A percentile compares a stretch with the other conserved stretches of the same genome.
Conservation (phyloP, 2,797 vertebrate species). For the Tokudaia tokunoshimensis region DNA sequence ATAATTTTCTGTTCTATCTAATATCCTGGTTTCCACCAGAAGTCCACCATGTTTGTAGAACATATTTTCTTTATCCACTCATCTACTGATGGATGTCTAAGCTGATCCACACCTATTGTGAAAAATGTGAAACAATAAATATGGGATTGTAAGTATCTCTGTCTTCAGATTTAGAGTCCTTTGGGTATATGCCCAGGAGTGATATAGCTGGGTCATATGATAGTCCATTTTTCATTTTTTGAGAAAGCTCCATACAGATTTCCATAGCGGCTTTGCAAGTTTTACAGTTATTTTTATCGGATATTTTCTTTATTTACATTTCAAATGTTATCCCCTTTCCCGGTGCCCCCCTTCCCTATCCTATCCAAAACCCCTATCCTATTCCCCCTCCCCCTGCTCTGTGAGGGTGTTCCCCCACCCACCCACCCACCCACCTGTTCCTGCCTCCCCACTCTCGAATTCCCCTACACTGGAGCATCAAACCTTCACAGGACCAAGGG, state of each 20-base stretch:
- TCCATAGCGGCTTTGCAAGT: background rate
- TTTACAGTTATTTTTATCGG: background rate
- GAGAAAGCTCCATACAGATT: background rate
- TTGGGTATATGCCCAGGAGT: background rate
- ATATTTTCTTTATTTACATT: too few relatives aligned
- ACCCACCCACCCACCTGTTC: too few relatives aligned
- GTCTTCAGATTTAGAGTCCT: background rate
- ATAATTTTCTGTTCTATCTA: background rate
- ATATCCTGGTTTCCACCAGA: background rate
- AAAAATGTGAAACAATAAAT: background rate
- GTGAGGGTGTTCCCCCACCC: too few relatives aligned
- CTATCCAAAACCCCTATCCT: too few relatives aligned
- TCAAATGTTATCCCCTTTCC: too few relatives aligned
- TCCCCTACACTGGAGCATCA: too few relatives aligned
- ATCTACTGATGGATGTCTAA: background rate
- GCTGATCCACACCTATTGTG: background rate
- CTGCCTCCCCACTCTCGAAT: too few relatives aligned
- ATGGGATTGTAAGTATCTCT: background rate
- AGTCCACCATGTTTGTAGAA: background rate
- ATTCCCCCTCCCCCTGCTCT: too few relatives aligned
- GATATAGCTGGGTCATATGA: background rate
- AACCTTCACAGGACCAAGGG: too few relatives aligned
- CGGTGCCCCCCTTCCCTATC: too few relatives aligned
- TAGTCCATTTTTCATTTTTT: background rate
- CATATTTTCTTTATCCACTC: background rate